Evolutionary conservation across 1,140 invertebrate genomes (phyloP), one percentile per base, ranked within the genome.

Genomic region (Tribolium castaneum): DNA sequence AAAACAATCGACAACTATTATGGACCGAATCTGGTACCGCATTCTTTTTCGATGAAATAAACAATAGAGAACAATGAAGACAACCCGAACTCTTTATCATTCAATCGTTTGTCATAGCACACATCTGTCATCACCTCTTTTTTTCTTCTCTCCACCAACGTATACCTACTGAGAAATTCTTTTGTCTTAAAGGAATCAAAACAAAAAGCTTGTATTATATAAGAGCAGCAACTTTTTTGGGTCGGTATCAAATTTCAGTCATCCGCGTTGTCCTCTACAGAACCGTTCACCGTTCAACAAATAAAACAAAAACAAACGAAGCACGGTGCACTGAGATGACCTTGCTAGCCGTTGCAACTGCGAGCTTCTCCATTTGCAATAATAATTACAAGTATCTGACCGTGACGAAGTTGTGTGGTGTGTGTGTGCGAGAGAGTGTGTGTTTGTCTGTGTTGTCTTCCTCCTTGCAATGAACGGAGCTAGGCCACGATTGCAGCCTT

Each of bases 281-380:
- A 52, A 16, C 51, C 13, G 51, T 52, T 52, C 51, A 7, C 10
- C 13, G 51, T 7, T 30, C 12, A 59, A 59, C 19, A 59, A 59
- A 9, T 10, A 66, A 66, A 66, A 62, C 56, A 62, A 66, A 66
- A 30, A 0, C 35, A 10, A 35, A 66, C 10, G 25, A 13, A 30
- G 59, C 59, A 66, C 59, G 59, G 59, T 66, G 59, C 59, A 66
- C 59, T 66, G 59, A 66, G 59, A 66, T 66, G 59, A 66, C 59
- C 59, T 66, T 66, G 59, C 30, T 34, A n/a, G 59, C 59, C 59
- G 59, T 35, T 66, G 59, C 59, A 59, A 66, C 59, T 30, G 59
- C 59, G 30, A 66, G 59, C 59, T 34, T 66, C 59, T 66, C 59
- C 59, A 66, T 35, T 66, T 66, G 59, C 59, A 66, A 66, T 35